These are phyloP conservation scores for Canis aureus DNA, from an alignment of 2,113 vertebrate genomes.

Conservation along the genomic window DNA sequence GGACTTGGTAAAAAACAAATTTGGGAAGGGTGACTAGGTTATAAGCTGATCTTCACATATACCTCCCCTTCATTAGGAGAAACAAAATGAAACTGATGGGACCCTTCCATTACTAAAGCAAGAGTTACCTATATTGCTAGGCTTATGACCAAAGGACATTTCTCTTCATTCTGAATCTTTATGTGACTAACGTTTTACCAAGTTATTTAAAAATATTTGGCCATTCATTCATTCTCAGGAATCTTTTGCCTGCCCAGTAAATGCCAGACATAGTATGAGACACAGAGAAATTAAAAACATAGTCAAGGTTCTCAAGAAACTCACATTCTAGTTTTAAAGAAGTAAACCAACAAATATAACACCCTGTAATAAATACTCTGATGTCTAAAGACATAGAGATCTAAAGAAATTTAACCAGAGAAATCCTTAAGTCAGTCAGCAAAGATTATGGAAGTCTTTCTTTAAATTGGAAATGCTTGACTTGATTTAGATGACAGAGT, in stretches of 20 bases:
- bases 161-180: background rate
- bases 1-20: background rate
- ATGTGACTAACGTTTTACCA: background rate
- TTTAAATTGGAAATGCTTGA: background rate
- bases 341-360: background rate
- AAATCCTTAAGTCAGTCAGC: background rate
- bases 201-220: background rate
- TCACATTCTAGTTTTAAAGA: slow-evolving; percentile 42
- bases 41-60: background rate
- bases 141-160: background rate
- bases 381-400: background rate
- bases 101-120: background rate
- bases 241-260: background rate
- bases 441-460: background rate
- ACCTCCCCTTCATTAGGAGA: background rate
- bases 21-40: background rate
- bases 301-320: background rate
- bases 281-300: background rate
- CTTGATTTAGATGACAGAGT: background rate
- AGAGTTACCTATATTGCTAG: background rate
- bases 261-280: background rate
- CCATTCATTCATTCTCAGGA: background rate
- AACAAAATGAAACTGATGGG: background rate
- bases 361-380: background rate
- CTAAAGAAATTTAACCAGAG: background rate